Evolutionary conservation across 2,113 vertebrate species (phyloP).

Genomic region (Coregonus clupeaformis): DNA sequence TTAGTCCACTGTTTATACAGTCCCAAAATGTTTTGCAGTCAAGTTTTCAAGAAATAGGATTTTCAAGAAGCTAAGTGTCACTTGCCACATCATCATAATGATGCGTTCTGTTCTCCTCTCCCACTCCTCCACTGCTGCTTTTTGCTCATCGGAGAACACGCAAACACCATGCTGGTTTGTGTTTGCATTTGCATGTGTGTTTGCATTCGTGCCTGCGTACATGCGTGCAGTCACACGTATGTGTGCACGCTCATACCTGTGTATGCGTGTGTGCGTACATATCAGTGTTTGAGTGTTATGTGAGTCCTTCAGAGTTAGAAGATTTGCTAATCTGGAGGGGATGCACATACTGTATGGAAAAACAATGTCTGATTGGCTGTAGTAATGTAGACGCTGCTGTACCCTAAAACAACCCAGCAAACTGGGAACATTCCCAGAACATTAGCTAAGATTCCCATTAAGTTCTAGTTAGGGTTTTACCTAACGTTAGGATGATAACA

Average conservation of each 20-base stretch:
- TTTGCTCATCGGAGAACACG: constrained; percentile 34
- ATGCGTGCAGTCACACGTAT: not conserved
- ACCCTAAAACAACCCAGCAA: not conserved
- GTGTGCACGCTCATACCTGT: not conserved
- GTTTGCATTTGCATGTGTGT: constrained; percentile 4
- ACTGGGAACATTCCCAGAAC: too few relatives aligned
- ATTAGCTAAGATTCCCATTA: too few relatives aligned
- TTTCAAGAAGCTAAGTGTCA: too few relatives aligned
- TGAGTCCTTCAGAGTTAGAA: not conserved
- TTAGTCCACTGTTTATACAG: too few relatives aligned
- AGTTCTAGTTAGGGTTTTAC: too few relatives aligned
- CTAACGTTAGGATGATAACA: too few relatives aligned
- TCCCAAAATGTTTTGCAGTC: too few relatives aligned
- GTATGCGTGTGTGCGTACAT: not conserved
- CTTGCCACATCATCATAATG: not conserved
- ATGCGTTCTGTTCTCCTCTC: constrained; percentile 18
- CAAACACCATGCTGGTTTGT: constrained; percentile 30
- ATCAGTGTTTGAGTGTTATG: not conserved
- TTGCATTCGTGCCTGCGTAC: not conserved
- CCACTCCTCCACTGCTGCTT: constrained; percentile 18
- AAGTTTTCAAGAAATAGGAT: too few relatives aligned
- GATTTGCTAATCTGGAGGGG: not conserved
- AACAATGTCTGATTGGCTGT: not conserved
- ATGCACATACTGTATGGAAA: not conserved
- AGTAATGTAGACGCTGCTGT: not conserved